Evolutionary conservation across 92 coral and sea anemone genomes (phyloP).

Genomic region (Siderastrea siderea): DNA sequence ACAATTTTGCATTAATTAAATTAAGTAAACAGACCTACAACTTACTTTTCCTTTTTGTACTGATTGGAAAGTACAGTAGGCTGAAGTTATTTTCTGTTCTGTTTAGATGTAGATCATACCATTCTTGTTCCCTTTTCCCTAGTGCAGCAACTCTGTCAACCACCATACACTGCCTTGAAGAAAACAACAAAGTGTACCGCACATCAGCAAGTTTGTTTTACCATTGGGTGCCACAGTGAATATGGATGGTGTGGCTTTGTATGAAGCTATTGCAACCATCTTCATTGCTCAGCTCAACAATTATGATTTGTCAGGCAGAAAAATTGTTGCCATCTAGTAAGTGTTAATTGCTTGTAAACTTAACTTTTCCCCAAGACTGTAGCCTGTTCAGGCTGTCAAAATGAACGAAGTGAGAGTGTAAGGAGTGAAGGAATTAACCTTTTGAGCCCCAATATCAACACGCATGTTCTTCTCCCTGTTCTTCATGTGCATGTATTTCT

Average conservation of each 20-base stretch:
- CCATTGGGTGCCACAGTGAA: slow-evolving; percentile 91
- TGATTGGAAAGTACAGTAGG: no score
- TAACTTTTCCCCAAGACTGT: no score
- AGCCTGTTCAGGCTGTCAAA: no score
- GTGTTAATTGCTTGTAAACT: background rate
- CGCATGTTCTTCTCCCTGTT: no score
- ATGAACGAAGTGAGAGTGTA: no score
- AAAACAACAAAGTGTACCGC: slow-evolving; percentile 80
- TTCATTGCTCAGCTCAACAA: slow-evolving; percentile 86
- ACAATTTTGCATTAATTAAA: no score
- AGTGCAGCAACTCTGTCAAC: slow-evolving; percentile 90
- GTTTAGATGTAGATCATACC: background rate
- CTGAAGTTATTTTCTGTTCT: no score
- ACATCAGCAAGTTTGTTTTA: slow-evolving; percentile 86
- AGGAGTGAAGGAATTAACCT: no score
- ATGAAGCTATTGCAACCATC: slow-evolving; percentile 88
- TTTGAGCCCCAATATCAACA: no score
- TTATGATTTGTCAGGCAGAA: slow-evolving; percentile 68
- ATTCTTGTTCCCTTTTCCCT: background rate
- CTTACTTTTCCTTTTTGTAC: no score
- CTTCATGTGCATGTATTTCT: no score
- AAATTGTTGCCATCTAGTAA: slow-evolving; percentile 82
- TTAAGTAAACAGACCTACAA: no score
- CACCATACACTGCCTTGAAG: slow-evolving; percentile 85
- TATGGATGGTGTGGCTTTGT: slow-evolving; percentile 92